A percentile compares a stretch with the other conserved stretches of the same genome.
Evolutionary conservation across 2,113 vertebrate genomes (phyloP).

Genomic region (Charadrius vociferus): DNA sequence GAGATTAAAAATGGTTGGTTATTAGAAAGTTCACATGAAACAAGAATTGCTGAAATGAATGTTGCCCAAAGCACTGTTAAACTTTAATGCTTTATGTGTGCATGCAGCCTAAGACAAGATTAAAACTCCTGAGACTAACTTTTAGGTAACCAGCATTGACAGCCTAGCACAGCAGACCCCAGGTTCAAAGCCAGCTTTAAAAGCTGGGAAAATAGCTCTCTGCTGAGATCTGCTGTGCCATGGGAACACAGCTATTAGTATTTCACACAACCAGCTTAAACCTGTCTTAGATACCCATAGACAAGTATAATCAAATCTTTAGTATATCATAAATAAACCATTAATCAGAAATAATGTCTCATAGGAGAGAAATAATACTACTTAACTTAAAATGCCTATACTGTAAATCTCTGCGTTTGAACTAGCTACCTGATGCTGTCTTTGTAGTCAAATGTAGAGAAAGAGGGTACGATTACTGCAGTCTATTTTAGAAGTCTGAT

Average conservation of each 20-base stretch:
- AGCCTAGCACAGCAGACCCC: neutral
- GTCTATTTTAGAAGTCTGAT: neutral
- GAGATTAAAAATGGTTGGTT: constrained; percentile 28
- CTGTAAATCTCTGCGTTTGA: neutral
- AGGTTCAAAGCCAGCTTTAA: neutral
- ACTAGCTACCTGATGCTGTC: neutral
- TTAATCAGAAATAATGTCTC: neutral
- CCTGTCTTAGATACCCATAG: neutral
- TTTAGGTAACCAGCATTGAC: neutral
- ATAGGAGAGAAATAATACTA: neutral
- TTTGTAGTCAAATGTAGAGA: neutral
- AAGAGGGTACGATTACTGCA: neutral
- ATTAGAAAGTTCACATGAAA: constrained; percentile 47
- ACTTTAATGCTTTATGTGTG: constrained; percentile 9
- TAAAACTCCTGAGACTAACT: neutral
- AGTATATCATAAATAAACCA: neutral
- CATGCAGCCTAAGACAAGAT: constrained; percentile 22
- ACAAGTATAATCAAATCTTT: neutral
- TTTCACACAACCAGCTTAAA: neutral
- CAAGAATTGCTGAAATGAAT: constrained; percentile 29
- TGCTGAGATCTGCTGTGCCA: neutral
- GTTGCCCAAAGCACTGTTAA: constrained; percentile 26
- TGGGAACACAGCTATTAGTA: neutral
- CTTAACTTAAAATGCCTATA: neutral
- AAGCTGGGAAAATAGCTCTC: neutral